Evolutionary conservation across 2,888 invertebrate species (phyloP).

Genomic region (Tipula confusa): DNA sequence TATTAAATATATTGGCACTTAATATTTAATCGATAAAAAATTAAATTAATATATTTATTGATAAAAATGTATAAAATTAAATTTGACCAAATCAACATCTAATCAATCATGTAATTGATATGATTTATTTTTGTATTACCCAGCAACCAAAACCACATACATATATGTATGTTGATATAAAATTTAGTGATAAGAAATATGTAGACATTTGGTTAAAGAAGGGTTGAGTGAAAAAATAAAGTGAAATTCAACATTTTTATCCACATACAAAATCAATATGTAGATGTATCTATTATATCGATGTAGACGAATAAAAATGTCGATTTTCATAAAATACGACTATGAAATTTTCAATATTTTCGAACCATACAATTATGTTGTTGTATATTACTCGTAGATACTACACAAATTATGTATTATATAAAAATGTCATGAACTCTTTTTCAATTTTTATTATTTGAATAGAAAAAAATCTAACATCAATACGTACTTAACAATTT

Average conservation of each 20-base stretch:
- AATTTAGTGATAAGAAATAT: background rate
- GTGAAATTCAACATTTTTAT: background rate
- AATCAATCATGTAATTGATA: background rate
- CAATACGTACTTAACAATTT: constrained; percentile 20
- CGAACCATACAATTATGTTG: background rate
- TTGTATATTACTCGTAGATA: background rate
- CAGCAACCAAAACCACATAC: background rate
- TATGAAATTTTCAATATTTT: background rate
- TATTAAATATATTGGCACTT: background rate
- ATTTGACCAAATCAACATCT: background rate
- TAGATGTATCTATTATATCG: background rate
- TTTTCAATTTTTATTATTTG: background rate
- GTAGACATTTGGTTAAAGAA: background rate
- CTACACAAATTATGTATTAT: background rate
- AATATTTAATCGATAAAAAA: background rate
- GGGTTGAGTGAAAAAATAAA: background rate
- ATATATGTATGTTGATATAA: background rate
- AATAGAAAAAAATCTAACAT: background rate
- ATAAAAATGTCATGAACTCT: background rate
- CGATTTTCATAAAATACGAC: background rate
- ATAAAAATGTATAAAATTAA: background rate
- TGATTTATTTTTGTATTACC: background rate
- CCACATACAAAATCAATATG: background rate
- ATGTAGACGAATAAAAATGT: background rate
- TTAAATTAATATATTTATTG: background rate